Evolutionary conservation across 64 coral and sea anemone species (phyloP).

Genomic region (Dendronephthya gigantea): DNA sequence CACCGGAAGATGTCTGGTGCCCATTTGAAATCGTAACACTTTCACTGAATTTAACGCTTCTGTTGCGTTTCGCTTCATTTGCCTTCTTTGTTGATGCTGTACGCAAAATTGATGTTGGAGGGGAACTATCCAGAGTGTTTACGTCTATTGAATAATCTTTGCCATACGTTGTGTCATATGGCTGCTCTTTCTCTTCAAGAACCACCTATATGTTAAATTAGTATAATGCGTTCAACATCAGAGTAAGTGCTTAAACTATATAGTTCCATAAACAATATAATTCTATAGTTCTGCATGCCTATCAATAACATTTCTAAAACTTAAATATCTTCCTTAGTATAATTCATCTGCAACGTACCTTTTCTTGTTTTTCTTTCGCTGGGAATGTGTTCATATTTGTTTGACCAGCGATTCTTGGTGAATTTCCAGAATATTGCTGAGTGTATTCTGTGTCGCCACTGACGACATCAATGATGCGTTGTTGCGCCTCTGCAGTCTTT

Average conservation of each 20-base stretch:
- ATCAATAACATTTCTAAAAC: too few relatives aligned
- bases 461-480: conserved; percentile 32
- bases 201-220: background rate
- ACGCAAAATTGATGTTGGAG: background rate
- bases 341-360: too few relatives aligned
- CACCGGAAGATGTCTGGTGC: background rate
- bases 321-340: too few relatives aligned
- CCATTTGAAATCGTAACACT: background rate
- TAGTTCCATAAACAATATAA: too few relatives aligned
- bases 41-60: background rate
- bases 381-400: background rate
- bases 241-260: background rate
- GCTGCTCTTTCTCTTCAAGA: background rate
- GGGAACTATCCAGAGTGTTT: background rate
- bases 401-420: conserved; percentile 59
- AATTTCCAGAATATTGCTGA: conserved; percentile 61
- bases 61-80: background rate
- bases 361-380: too few relatives aligned
- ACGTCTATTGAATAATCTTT: background rate
- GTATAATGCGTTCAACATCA: background rate
- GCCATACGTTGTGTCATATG: background rate
- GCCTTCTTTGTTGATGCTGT: background rate
- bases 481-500: conserved; percentile 72
- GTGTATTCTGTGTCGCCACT: conserved; percentile 45
- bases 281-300: too few relatives aligned